Percentiles rank a stretch among this genome's conserved stretches.
phyloP scores from a whole-genome alignment of 1,140 invertebrate species.

The Caenorhabditis remanei region DNA sequence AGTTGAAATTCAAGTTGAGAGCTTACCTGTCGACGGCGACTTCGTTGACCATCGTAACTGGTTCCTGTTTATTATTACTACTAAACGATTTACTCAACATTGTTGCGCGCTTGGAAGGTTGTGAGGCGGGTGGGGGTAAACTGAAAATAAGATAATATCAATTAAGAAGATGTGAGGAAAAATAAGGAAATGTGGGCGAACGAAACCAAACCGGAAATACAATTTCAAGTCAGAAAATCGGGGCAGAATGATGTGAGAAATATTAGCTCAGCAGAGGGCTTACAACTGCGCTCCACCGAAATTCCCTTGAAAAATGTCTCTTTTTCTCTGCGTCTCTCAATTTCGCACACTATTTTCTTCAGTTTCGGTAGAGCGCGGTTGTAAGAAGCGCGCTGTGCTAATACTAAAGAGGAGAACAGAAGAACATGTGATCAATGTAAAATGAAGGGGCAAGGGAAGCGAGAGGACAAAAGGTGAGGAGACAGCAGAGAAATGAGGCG shows the following conservation, averaged over 20 bases:
- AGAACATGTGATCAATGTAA: not conserved
- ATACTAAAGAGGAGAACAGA: not conserved
- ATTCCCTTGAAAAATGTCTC: too few species aligned
- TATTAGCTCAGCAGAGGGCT: too few species aligned
- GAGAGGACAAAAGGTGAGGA: constrained; percentile 1
- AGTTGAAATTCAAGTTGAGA: not conserved
- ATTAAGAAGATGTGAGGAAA: not conserved
- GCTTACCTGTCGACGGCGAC: constrained; percentile 33
- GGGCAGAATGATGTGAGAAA: not conserved
- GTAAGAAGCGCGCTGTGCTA: too few species aligned
- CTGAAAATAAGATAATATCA: constrained; percentile 13
- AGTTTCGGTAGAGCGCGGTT: too few species aligned
- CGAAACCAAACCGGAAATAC: constrained; percentile 29
- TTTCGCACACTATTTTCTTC: too few species aligned
- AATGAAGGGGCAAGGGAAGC: not conserved
- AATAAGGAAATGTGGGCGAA: not conserved
- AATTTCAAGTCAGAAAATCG: not conserved
- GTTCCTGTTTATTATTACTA: constrained; percentile 30
- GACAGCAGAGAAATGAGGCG: constrained; percentile 20
- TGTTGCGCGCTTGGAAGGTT: not conserved
- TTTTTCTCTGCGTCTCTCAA: too few species aligned
- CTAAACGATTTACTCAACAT: constrained; percentile 29
- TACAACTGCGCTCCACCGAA: too few species aligned
- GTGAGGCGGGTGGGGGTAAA: not conserved
- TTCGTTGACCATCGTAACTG: constrained; percentile 10